Percentiles rank a stretch among this genome's conserved stretches.
phyloP scores from a whole-genome alignment of 2,888 invertebrate genomes.

The Hemistola chrysoprasaria region DNA sequence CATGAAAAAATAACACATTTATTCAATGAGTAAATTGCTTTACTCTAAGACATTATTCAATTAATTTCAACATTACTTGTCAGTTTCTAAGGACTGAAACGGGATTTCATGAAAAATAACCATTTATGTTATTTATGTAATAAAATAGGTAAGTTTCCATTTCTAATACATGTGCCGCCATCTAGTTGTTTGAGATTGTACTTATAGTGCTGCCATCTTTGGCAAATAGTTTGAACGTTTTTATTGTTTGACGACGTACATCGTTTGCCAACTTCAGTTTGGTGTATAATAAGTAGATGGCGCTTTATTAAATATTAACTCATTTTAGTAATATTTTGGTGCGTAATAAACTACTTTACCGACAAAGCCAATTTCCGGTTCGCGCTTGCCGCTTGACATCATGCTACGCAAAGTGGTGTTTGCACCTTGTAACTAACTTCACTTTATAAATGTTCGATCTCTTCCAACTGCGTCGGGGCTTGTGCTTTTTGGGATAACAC shows the following conservation, averaged over 20 bases:
- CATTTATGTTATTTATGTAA: too few species aligned
- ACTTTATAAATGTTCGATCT: slow-evolving; percentile 78
- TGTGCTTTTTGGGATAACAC: slow-evolving; percentile 72
- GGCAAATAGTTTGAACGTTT: too few species aligned
- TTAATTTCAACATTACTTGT: too few species aligned
- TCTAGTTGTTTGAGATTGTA: slow-evolving; percentile 2
- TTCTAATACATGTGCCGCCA: slow-evolving; percentile 13
- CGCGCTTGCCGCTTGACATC: slow-evolving; percentile 71
- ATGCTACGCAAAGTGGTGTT: slow-evolving; percentile 65
- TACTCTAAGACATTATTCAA: too few species aligned
- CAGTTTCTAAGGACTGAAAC: too few species aligned
- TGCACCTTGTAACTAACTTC: slow-evolving; percentile 67
- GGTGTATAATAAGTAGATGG: slow-evolving; percentile 17
- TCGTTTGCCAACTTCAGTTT: background rate
- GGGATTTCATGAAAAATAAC: too few species aligned
- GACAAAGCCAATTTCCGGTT: slow-evolving; percentile 64
- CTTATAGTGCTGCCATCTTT: too few species aligned
- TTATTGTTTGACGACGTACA: background rate
- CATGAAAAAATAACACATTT: too few species aligned
- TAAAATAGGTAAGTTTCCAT: too few species aligned
- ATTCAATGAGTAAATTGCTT: too few species aligned
- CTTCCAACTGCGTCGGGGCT: slow-evolving; percentile 75
- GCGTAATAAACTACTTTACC: slow-evolving; percentile 71
- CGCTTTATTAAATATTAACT: too few species aligned
- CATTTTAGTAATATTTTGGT: too few species aligned